Conservation (phyloP, 2,113 vertebrate species). For the Pantherophis guttatus region DNA sequence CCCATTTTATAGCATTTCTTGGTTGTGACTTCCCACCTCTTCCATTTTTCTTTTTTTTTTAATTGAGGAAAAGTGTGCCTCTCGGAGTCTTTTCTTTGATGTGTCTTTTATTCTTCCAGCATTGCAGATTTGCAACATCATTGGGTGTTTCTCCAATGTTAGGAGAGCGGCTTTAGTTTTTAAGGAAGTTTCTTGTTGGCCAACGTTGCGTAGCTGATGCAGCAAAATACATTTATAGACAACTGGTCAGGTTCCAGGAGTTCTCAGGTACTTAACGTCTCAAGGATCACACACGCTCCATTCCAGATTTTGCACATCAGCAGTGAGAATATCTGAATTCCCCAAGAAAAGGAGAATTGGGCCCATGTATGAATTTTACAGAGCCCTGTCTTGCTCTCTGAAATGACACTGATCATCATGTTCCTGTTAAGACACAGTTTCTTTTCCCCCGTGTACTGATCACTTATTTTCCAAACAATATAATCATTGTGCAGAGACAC, state of each 20-base stretch:
- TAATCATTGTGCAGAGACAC: constrained; percentile 74
- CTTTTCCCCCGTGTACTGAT: constrained; percentile 49
- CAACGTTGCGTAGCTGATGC: not conserved
- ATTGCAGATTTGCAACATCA: not conserved
- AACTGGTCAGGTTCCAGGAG: not conserved
- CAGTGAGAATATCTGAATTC: not conserved
- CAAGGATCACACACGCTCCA: not conserved
- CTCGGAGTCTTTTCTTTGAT: no score
- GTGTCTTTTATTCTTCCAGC: not conserved
- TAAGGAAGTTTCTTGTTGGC: not conserved
- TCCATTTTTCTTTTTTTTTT: not conserved
- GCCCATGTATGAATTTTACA: not conserved
- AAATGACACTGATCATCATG: not conserved
- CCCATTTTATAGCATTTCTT: not conserved
- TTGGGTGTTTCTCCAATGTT: not conserved
- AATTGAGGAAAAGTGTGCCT: not conserved
- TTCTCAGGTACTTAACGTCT: not conserved
- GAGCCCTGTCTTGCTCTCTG: not conserved
- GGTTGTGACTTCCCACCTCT: not conserved
- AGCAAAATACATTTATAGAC: not conserved
- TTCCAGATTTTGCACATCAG: not conserved
- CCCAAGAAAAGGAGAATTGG: not conserved
- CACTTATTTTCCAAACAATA: constrained; percentile 49
- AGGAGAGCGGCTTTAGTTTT: no score
- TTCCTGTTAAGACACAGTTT: constrained; percentile 31